Percentiles rank a stretch among this genome's conserved stretches.
phyloP scores from a whole-genome alignment of 1,140 invertebrate species.

The Homarus americanus region DNA sequence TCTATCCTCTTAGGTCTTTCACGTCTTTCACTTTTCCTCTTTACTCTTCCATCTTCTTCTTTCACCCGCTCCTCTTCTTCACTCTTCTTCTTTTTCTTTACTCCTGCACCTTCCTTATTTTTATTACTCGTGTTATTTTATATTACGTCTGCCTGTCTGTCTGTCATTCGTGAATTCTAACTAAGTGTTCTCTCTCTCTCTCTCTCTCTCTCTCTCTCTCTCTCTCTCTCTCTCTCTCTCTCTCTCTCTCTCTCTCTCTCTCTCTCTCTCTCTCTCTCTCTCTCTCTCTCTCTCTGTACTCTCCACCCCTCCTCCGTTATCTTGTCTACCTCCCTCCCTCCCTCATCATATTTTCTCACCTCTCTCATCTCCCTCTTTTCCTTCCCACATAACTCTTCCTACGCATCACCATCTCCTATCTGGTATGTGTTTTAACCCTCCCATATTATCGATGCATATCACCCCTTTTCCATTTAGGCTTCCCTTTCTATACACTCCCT shows the following conservation, averaged over 20 bases:
- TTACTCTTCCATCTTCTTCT: background rate
- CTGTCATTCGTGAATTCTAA: no score
- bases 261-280: background rate
- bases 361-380: conserved; percentile 8
- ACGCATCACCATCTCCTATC: background rate
- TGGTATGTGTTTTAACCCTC: background rate
- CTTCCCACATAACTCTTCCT: conserved; percentile 9
- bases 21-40: background rate
- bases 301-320: background rate
- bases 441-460: background rate
- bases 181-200: background rate
- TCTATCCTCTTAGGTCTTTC: background rate
- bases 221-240: background rate
- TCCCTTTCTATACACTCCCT: background rate
- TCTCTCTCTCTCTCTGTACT: background rate
- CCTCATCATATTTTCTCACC: background rate
- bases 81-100: background rate
- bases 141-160: background rate
- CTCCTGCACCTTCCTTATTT: background rate
- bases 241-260: conserved; percentile 24
- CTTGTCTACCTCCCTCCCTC: background rate
- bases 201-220: conserved; percentile 8
- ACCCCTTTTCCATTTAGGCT: conserved; percentile 1
- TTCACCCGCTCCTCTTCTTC: background rate
- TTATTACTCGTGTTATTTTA: background rate